Conservation (phyloP, 2,888 invertebrate species). For the Thymelicus sylvestris region DNA sequence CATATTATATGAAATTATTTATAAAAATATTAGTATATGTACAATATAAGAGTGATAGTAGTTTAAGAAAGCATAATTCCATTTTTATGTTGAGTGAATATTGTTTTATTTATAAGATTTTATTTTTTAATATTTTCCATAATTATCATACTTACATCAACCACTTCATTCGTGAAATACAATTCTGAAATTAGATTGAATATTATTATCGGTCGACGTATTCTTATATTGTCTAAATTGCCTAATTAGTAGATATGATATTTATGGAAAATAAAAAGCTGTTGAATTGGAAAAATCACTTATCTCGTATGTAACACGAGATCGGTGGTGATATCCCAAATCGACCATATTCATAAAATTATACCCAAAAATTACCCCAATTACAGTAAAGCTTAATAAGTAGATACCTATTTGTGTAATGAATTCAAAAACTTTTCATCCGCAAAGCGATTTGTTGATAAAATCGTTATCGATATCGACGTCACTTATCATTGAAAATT, state of each 20-base stretch:
- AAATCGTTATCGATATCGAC: neutral
- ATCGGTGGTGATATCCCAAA: neutral
- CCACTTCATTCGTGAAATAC: neutral
- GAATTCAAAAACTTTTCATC: too few relatives aligned
- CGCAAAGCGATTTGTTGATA: too few relatives aligned
- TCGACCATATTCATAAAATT: slow-evolving; percentile 15
- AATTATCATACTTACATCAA: slow-evolving; percentile 13
- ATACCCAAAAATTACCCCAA: neutral
- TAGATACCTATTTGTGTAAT: too few relatives aligned
- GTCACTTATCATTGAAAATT: neutral
- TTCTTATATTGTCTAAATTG: neutral
- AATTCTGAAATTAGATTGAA: neutral
- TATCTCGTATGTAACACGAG: neutral
- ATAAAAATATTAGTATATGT: too few relatives aligned
- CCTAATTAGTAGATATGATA: slow-evolving; percentile 5
- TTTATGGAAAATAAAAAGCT: slow-evolving; percentile 22
- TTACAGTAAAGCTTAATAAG: neutral
- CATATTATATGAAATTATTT: too few relatives aligned
- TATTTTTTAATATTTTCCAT: slow-evolving; percentile 22
- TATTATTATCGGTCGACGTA: too few relatives aligned
- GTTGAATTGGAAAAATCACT: neutral
- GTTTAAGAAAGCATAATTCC: too few relatives aligned
- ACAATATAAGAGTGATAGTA: too few relatives aligned
- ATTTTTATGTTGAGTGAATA: slow-evolving; percentile 1
- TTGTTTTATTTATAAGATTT: slow-evolving; percentile 5